A percentile compares a stretch with the other conserved stretches of the same genome.
Conservation (phyloP, 64 coral and sea anemone species). For the Anthopleura sola region DNA sequence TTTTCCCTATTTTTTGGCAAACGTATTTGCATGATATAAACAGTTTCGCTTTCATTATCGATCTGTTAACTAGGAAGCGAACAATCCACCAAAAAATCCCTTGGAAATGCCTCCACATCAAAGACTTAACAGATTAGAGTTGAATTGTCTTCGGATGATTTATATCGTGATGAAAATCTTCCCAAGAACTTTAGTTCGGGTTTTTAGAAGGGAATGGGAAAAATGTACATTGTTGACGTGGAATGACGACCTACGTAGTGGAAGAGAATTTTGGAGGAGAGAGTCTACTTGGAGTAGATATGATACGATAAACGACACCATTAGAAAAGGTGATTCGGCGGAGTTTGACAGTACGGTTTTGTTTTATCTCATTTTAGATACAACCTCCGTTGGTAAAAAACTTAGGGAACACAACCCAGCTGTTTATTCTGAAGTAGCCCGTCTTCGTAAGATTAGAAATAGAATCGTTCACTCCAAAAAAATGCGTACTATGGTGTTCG, state of each 20-base stretch:
- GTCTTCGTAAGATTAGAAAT: background rate
- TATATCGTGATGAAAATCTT: background rate
- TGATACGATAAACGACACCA: background rate
- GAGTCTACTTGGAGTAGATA: background rate
- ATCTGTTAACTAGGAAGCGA: no score
- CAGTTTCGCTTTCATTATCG: no score
- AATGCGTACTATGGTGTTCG: background rate
- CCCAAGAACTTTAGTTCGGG: background rate
- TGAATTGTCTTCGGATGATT: constrained; percentile 1
- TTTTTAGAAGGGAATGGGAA: background rate
- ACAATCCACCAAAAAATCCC: no score
- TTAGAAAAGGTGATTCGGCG: background rate
- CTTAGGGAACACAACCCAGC: background rate
- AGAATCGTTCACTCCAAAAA: background rate
- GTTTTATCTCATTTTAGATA: background rate
- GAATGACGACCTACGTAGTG: background rate
- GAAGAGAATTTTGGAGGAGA: background rate
- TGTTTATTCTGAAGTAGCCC: background rate
- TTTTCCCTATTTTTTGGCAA: no score
- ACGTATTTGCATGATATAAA: no score
- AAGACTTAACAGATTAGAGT: background rate
- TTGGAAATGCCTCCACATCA: background rate
- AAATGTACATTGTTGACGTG: background rate
- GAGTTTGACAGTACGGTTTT: background rate
- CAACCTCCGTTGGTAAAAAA: background rate